Percentiles rank a stretch among this genome's conserved stretches.
phyloP scores from a whole-genome alignment of 2,797 vertebrate genomes.

The Hippocampus kuda region DNA sequence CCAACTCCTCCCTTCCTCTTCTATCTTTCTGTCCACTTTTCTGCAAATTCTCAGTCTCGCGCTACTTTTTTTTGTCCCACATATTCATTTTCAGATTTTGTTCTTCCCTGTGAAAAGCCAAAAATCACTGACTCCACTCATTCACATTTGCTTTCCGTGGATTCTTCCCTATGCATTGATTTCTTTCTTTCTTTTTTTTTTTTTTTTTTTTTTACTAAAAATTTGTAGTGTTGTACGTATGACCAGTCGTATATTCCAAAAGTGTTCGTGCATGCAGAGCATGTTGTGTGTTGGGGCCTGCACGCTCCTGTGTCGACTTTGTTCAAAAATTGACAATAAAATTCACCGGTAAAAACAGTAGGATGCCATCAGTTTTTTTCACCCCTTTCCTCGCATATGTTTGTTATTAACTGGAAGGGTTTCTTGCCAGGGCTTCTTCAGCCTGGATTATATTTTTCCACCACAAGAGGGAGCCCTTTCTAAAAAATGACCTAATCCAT shows the following conservation, averaged over 20 bases:
- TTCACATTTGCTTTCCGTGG: neutral
- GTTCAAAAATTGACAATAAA: slow-evolving; percentile 61
- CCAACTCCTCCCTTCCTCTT: neutral
- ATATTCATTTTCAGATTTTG: slow-evolving; percentile 6
- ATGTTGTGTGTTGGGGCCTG: slow-evolving; percentile 61
- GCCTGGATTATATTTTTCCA: neutral
- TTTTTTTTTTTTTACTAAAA: slow-evolving; percentile 3
- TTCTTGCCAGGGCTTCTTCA: neutral
- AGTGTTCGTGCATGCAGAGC: slow-evolving; percentile 65
- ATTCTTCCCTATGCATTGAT: neutral
- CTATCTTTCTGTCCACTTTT: neutral
- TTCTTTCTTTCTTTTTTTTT: neutral
- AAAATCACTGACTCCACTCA: neutral
- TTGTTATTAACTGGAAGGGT: neutral
- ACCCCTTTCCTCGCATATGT: neutral
- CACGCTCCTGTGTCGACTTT: slow-evolving; percentile 29
- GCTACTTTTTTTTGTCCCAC: slow-evolving; percentile 1
- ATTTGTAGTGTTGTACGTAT: slow-evolving; percentile 50
- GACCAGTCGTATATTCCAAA: slow-evolving; percentile 27
- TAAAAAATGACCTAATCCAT: neutral
- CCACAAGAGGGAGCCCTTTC: slow-evolving; percentile 39
- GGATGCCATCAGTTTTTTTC: slow-evolving; percentile 2
- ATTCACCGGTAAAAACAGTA: slow-evolving; percentile 36
- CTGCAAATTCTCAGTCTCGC: neutral
- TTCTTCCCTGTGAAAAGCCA: neutral